phyloP scores from a whole-genome alignment of 2,113 vertebrate species.

The Pachyramphus minor region DNA sequence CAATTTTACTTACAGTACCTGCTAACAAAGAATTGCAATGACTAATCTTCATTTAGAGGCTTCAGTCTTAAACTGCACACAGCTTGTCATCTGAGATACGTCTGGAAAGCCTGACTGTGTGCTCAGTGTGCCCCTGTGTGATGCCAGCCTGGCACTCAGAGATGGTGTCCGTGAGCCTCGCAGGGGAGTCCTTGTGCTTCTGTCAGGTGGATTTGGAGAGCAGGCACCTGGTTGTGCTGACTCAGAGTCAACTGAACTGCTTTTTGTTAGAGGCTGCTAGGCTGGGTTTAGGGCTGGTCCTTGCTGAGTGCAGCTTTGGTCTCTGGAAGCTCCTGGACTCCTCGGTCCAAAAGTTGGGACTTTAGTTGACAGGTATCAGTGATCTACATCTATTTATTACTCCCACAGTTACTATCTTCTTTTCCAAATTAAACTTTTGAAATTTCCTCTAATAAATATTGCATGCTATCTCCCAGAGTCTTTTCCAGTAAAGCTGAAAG shows the following conservation, averaged over 20 bases:
- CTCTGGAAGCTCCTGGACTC: background rate
- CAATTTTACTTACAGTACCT: background rate
- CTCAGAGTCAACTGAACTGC: background rate
- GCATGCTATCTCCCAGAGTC: background rate
- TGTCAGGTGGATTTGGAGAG: background rate
- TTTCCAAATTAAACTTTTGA: background rate
- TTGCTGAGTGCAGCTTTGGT: background rate
- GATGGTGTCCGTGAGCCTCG: background rate
- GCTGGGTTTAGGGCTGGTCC: background rate
- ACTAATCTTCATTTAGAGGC: background rate
- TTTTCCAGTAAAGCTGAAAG: background rate
- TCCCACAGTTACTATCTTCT: background rate
- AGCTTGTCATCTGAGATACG: background rate
- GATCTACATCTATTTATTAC: rapidly evolving
- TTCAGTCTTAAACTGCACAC: background rate
- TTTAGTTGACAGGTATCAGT: background rate
- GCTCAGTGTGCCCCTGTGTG: background rate
- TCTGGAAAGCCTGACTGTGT: background rate
- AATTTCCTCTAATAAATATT: background rate
- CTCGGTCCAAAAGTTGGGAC: background rate
- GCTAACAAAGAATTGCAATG: background rate
- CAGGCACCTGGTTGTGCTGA: background rate
- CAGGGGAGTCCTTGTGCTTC: background rate
- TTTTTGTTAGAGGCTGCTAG: background rate
- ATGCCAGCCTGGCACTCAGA: background rate